Conservation (phyloP, 2,797 vertebrate species). For the Schizothorax lantsangensis region DNA sequence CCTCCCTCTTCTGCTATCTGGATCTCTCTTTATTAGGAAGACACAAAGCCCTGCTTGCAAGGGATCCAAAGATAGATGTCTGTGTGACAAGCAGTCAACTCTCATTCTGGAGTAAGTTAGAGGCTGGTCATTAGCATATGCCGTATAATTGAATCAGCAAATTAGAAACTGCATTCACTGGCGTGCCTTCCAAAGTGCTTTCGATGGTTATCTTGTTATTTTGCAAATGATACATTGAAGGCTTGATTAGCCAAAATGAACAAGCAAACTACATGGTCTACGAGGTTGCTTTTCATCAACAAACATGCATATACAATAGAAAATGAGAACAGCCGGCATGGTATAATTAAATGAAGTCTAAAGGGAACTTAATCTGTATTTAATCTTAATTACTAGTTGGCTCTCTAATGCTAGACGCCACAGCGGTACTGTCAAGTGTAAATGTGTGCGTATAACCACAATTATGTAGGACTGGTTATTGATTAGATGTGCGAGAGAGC, state of each 20-base stretch:
- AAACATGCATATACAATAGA: constrained; percentile 40
- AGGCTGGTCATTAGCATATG: constrained; percentile 69
- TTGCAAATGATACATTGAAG: constrained; percentile 50
- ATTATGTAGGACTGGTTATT: constrained; percentile 32
- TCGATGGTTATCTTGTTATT: constrained; percentile 64
- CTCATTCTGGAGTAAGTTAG: constrained; percentile 65
- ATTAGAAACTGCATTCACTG: constrained; percentile 59
- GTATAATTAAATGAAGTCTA: constrained; percentile 34
- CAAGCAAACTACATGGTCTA: constrained; percentile 34
- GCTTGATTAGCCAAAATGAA: constrained; percentile 56
- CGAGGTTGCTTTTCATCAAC: constrained; percentile 39
- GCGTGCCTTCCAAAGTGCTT: constrained; percentile 60
- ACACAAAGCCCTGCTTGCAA: constrained; percentile 66
- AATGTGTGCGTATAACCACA: constrained; percentile 18
- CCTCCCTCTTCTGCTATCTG: constrained; percentile 69
- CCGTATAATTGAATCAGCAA: constrained; percentile 73
- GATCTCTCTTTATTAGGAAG: constrained; percentile 73
- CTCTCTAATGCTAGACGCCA: constrained; percentile 30
- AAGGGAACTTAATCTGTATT: constrained; percentile 45
- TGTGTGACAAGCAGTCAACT: constrained; percentile 56
- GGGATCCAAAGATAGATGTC: constrained; percentile 67
- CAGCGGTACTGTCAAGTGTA: constrained; percentile 29
- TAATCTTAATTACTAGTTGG: constrained; percentile 43
- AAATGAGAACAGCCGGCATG: constrained; percentile 29
- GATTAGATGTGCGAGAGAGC: background rate